A percentile compares a stretch with the other conserved stretches of the same genome.
These are phyloP conservation scores for Rhinoptilus africanus DNA, from an alignment of 2,113 vertebrate genomes.

Conservation along the genomic window DNA sequence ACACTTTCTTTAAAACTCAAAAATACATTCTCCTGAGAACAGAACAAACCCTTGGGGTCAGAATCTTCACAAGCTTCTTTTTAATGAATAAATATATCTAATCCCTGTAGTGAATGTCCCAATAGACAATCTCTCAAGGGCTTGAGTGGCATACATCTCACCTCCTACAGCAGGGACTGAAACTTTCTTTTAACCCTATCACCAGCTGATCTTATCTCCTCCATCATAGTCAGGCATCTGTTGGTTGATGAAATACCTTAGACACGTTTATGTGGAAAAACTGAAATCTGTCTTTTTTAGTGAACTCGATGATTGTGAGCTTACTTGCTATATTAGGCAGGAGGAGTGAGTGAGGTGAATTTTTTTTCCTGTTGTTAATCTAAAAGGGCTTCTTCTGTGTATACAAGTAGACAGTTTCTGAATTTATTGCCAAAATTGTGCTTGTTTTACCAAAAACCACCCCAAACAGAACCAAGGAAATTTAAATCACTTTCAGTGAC, in stretches of 20 bases:
- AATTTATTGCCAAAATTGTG: background rate
- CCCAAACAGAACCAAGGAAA: background rate
- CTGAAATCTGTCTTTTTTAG: background rate
- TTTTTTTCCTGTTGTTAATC: background rate
- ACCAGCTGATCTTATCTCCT: background rate
- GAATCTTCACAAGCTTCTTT: background rate
- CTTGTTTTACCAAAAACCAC: background rate
- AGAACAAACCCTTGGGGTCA: background rate
- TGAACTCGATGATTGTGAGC: background rate
- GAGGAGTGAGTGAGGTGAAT: background rate
- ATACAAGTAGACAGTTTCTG: background rate
- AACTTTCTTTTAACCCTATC: background rate
- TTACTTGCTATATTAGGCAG: background rate
- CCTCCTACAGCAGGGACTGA: background rate
- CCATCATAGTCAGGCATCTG: background rate
- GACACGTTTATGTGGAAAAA: background rate
- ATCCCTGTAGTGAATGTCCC: background rate
- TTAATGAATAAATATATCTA: background rate
- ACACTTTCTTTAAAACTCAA: background rate
- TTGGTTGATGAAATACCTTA: background rate
- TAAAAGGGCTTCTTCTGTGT: background rate
- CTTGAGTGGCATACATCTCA: background rate
- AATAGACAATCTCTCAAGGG: background rate
- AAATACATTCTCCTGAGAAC: background rate
- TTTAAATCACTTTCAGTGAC: background rate